Percentiles rank a stretch among this genome's conserved stretches.
Conservation (phyloP, 1,140 invertebrate genomes). For the Saccostrea echinata region DNA sequence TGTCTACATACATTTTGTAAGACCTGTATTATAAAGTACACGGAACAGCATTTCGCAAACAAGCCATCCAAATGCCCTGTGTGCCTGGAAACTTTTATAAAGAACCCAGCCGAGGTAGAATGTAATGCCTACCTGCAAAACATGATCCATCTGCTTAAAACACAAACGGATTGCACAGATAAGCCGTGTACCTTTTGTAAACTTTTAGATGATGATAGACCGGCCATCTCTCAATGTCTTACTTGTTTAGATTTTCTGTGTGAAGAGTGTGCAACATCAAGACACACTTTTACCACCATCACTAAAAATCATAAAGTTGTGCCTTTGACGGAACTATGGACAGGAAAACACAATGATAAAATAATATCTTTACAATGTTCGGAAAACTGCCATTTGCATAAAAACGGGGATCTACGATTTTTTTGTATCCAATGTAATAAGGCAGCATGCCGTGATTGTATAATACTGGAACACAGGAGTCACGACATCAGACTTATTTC, state of each 20-base stretch:
- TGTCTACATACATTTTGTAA: background rate
- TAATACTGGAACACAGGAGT: background rate
- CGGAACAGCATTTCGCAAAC: background rate
- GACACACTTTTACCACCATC: background rate
- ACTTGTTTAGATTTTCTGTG: background rate
- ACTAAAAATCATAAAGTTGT: background rate
- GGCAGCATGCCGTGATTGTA: background rate
- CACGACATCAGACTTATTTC: background rate
- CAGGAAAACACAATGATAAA: background rate
- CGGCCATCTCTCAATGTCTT: background rate
- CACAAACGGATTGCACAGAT: background rate
- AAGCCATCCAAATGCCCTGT: background rate
- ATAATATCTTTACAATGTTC: background rate
- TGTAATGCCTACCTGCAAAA: background rate
- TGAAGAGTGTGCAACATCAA: background rate
- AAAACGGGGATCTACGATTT: background rate
- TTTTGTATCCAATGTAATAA: background rate
- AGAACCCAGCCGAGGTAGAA: background rate
- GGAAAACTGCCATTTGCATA: background rate
- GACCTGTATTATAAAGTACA: background rate
- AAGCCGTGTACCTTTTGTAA: background rate
- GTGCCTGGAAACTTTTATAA: background rate
- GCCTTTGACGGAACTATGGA: background rate
- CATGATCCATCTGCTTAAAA: background rate
- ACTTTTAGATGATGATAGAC: background rate